A percentile compares a stretch with the other conserved stretches of the same genome.
Conservation (phyloP, 2,113 vertebrate species). For the Calidris pygmaea region DNA sequence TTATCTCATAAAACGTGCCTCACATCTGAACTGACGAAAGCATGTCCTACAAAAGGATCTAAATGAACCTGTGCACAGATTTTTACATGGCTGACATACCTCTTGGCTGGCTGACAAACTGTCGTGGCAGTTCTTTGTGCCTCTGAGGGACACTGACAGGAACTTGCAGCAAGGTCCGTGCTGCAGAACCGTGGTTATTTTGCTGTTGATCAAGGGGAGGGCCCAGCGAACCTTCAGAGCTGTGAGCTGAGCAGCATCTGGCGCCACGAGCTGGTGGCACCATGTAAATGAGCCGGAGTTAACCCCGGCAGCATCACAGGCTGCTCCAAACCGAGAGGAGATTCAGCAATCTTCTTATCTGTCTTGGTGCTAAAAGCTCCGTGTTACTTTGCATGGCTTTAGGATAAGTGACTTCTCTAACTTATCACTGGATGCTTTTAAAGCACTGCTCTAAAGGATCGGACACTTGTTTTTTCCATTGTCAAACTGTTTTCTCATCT, state of each 20-base stretch:
- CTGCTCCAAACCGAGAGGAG: fast-evolving
- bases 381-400: background rate
- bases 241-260: background rate
- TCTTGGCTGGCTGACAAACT: background rate
- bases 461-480: fast-evolving
- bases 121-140: background rate
- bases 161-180: background rate
- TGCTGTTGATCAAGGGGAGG: background rate
- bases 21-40: background rate
- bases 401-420: background rate
- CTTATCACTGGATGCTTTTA: fast-evolving
- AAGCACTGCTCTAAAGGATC: background rate
- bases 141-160: fast-evolving
- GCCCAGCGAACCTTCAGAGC: background rate
- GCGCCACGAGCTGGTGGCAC: background rate
- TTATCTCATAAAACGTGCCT: background rate
- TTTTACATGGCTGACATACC: fast-evolving
- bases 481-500: background rate
- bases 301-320: background rate
- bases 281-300: background rate
- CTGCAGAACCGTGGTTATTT: fast-evolving
- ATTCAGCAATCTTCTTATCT: fast-evolving
- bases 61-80: fast-evolving
- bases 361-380: background rate
- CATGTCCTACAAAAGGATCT: fast-evolving